Conservation (phyloP, 2,888 invertebrate genomes). For the Scaptomyza flava region DNA sequence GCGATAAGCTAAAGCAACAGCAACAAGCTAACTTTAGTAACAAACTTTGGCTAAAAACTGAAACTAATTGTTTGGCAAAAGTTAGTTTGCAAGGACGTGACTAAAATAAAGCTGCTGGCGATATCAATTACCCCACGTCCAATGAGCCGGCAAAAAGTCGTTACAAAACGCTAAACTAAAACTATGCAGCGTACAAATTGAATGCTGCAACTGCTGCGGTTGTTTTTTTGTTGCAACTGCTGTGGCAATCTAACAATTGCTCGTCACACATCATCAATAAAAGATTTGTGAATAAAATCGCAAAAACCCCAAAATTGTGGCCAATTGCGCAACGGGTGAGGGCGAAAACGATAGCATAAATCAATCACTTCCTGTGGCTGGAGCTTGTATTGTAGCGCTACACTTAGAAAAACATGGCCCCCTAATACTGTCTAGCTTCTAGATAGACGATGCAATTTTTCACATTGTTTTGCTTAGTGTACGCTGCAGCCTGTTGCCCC, state of each 20-base stretch:
- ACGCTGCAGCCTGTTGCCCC: conserved; percentile 28
- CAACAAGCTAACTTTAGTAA: conserved; percentile 45
- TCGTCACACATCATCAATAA: conserved; percentile 77
- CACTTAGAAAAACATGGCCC: background rate
- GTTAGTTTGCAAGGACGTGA: conserved; percentile 68
- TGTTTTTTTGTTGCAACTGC: background rate
- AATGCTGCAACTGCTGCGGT: conserved; percentile 22
- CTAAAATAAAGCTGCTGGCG: conserved; percentile 56
- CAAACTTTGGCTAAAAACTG: conserved; percentile 56
- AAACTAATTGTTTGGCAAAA: conserved; percentile 75
- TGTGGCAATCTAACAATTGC: conserved; percentile 20
- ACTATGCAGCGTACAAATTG: conserved; percentile 27
- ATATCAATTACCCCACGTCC: conserved; percentile 66
- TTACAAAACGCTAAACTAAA: conserved; percentile 20
- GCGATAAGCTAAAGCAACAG: conserved; percentile 56
- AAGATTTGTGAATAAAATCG: conserved; percentile 59
- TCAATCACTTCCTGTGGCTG: conserved; percentile 74
- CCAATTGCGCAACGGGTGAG: conserved; percentile 42
- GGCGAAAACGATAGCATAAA: conserved; percentile 53
- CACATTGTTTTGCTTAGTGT: conserved; percentile 1
- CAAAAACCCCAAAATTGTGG: conserved; percentile 61
- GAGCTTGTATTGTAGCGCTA: conserved; percentile 42
- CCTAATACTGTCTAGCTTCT: background rate
- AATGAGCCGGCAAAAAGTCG: conserved; percentile 63
- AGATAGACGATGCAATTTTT: background rate